Percentiles rank a stretch among this genome's conserved stretches.
phyloP scores from a whole-genome alignment of 2,888 invertebrate genomes.

The Lobophora halterata region DNA sequence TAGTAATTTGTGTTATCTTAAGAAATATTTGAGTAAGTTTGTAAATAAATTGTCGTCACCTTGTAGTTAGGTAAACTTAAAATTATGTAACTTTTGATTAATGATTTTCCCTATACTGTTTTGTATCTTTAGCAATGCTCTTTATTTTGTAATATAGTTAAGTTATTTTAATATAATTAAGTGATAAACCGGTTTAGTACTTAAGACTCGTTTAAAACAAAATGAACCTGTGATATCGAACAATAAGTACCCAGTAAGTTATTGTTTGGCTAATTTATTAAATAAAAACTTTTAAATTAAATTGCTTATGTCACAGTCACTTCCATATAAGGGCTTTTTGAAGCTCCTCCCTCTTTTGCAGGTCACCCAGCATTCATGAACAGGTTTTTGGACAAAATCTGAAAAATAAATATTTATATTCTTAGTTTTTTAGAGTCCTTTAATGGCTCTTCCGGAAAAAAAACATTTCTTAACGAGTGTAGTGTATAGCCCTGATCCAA shows the following conservation, averaged over 20 bases:
- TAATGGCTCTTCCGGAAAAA: too few relatives aligned
- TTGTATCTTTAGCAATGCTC: too few relatives aligned
- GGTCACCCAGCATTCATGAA: constrained; percentile 74
- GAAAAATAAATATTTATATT: constrained; percentile 27
- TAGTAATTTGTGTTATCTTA: too few relatives aligned
- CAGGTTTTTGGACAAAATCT: constrained; percentile 71
- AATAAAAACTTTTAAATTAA: constrained; percentile 45
- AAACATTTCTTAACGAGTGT: constrained; percentile 8
- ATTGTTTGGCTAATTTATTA: constrained; percentile 58
- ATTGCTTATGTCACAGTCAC: constrained; percentile 39
- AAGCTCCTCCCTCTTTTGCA: constrained; percentile 72
- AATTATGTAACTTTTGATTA: background rate
- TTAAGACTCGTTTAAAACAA: constrained; percentile 6
- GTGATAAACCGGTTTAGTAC: constrained; percentile 35
- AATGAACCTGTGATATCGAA: constrained; percentile 68
- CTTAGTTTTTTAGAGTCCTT: too few relatives aligned
- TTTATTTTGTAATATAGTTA: too few relatives aligned
- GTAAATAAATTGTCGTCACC: too few relatives aligned
- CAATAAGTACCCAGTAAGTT: constrained; percentile 76
- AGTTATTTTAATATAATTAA: too few relatives aligned
- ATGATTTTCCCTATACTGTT: background rate
- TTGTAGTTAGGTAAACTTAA: background rate
- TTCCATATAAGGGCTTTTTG: too few relatives aligned
- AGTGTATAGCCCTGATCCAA: constrained; percentile 2
- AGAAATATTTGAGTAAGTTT: too few relatives aligned